Percentiles rank a stretch among this genome's conserved stretches.
Conservation (phyloP, 2,113 vertebrate species). For the Struthidea cinerea region DNA sequence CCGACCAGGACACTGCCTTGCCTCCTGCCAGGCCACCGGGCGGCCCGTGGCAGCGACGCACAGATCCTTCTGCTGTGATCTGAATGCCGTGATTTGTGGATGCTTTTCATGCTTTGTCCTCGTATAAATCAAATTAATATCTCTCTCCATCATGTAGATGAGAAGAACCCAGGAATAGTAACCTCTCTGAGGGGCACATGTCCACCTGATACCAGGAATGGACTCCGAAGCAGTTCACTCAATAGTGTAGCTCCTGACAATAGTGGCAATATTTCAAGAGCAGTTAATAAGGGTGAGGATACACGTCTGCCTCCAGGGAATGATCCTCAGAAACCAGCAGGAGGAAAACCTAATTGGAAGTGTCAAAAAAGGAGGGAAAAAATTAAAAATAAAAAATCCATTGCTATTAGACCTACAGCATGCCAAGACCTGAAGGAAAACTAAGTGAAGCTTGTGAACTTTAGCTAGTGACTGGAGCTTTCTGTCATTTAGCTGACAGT, state of each 20-base stretch:
- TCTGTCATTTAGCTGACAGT: neutral
- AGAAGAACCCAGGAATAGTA: neutral
- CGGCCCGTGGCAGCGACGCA: too few relatives aligned
- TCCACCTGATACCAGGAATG: neutral
- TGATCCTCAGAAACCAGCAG: conserved; percentile 1
- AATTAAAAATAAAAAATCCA: neutral
- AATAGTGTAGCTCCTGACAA: neutral
- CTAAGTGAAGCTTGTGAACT: neutral
- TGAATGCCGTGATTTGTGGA: neutral
- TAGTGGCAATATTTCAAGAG: conserved; percentile 21
- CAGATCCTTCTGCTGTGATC: neutral
- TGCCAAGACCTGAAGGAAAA: neutral
- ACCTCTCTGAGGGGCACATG: neutral
- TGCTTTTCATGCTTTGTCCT: neutral
- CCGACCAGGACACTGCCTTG: too few relatives aligned
- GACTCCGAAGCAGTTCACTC: neutral
- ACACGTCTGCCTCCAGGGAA: neutral
- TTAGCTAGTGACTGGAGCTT: neutral
- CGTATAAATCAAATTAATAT: neutral
- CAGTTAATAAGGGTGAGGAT: conserved; percentile 13
- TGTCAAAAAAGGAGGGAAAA: neutral
- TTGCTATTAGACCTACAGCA: neutral
- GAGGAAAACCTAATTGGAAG: conserved; percentile 41
- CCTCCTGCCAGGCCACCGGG: too few relatives aligned
- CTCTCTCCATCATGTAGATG: neutral